Evolutionary conservation across 92 coral and sea anemone species (phyloP), one percentile per base, ranked within the genome.

Genomic region (Palythoa grandis): DNA sequence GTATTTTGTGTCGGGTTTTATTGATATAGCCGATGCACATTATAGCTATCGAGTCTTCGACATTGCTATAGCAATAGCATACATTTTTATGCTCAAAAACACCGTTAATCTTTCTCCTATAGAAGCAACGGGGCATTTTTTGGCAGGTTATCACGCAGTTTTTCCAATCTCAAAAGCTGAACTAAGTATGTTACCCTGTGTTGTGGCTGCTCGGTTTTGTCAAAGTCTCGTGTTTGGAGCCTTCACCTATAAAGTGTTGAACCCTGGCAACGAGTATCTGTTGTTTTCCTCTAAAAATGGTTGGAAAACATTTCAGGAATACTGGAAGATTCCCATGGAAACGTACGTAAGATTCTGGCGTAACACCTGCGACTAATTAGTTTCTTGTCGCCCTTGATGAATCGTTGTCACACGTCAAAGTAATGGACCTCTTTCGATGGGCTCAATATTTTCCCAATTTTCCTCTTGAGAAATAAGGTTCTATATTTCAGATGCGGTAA

Each of bases 11-110:
- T 61, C 75, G 69, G 93, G 93, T 76, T 78, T 91, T 50, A 83
- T 93, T 37, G 96, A 93, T 88, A 84, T 93, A 78, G 91, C 83
- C 58, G 96, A 93, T 72, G 56, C 68, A 48, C 88, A 91, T 52
- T 74, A 87, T 57, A 74, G 70, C 16, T 93, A 92, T 50, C 88
- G 93, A 19, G 87, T 93, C 1, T 93, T 91, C 89, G 96, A 89
- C 39, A 37, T 93, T 10, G 95, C 92, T 12, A 89, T 89, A 35
- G 83, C 91, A 3, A 80, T 92, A 2, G 66, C 89, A 48, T 89
- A 91, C 80, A 78, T 74, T 73, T 24, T 89, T 60, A 85, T 78
- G 48, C 78, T 89, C 50, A 61, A 22, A 65, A 88, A 84, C 61
- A 20, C 29, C 56, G 70, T 68, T 14, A 48, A 37, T 58, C 78